Percentiles rank a stretch among this genome's conserved stretches.
Evolutionary conservation across 2,113 vertebrate genomes (phyloP).

Genomic region (Solenodon paradoxus): DNA sequence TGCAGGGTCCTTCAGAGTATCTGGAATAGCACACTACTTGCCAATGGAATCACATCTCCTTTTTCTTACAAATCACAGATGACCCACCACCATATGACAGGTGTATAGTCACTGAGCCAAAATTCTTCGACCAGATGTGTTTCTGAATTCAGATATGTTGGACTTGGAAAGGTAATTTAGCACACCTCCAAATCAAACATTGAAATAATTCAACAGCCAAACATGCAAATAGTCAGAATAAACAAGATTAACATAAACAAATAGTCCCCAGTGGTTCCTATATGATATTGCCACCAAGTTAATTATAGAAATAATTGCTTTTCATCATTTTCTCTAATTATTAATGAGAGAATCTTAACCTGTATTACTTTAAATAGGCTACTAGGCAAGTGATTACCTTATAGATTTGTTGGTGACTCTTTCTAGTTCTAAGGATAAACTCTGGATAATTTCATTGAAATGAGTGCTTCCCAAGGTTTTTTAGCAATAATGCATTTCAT

Average conservation of each 20-base stretch:
- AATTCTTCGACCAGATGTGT: background rate
- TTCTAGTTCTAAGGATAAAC: background rate
- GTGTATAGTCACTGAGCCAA: background rate
- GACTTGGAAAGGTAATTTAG: background rate
- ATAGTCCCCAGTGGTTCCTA: background rate
- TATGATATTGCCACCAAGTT: background rate
- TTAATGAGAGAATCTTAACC: background rate
- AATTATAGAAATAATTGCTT: background rate
- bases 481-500: background rate
- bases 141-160: slow-evolving; percentile 28
- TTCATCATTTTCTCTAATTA: slow-evolving; percentile 8
- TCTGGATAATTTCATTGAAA: background rate
- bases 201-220: background rate
- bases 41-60: background rate
- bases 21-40: background rate
- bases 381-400: background rate
- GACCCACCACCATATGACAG: background rate
- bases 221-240: background rate
- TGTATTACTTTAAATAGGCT: background rate
- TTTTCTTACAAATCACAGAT: background rate
- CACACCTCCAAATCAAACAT: background rate
- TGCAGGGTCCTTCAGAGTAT: background rate
- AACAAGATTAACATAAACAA: background rate
- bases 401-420: background rate
- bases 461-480: background rate